Base-by-base conservation (phyloP, 2,113 vertebrate genomes). In the Ctenodactylus gundi region DNA sequence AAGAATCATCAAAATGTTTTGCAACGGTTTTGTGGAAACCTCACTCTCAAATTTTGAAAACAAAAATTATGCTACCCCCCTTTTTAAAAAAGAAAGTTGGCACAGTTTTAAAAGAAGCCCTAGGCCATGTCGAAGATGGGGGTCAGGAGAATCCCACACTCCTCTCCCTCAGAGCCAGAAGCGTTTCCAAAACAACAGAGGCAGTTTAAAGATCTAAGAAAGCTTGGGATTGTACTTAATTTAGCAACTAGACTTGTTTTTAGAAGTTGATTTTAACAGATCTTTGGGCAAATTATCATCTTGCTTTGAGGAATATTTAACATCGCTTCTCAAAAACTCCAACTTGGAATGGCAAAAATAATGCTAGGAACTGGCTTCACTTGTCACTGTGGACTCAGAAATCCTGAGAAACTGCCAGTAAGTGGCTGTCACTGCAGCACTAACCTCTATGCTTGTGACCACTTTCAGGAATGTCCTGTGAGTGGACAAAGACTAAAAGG, bases 141-240 rank as follows among this genome's bases (percentile, higher is more conserved):
- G 96, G 90, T 97, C 95, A 97, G 93, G 92, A 95, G 96, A 92
- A 97, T 97, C 96, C 94, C 94, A 97, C 88, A 97, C 65, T 95
- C 36, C 84, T 34, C 53, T 60, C 5, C 81, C 55, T 57, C 55
- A 44, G 81, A 97, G 77, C 55, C 23, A 3, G 88, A 90, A 88
- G 68, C 85, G 72, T 95, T 94, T 91, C 94, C 87, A 96, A 85
- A 97, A 90, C 81, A 95, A 80, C 80, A 85, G 81, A 64, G 64
- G 29, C 51, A 36, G 93, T 95, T 76, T 65, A 85, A 92, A 90
- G 91, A 89, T 78, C 46, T 76, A 83, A 78, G 93, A 86, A 87
- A 92, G 90, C 25, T 58, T 87, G 44, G 46, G n/a, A 3, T 88
- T 96, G 95, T 84, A 85, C 77, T 85, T 91, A 90, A 93, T 86